Evolutionary conservation across 2,888 invertebrate species (phyloP), one percentile per base, ranked within the genome.

Genomic region (Blastobasis adustella): DNA sequence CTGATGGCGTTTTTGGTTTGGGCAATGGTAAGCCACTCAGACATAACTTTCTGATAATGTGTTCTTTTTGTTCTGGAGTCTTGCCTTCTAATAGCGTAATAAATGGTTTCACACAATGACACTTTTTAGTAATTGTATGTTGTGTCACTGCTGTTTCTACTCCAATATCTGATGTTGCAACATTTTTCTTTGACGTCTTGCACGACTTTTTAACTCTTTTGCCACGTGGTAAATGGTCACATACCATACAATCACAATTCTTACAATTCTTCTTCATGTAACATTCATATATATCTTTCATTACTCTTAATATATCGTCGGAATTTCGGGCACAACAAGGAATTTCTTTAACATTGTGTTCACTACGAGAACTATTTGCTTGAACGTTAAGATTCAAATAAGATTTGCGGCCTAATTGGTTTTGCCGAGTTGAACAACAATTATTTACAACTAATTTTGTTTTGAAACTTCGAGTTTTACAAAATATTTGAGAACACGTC

Each of bases 221-320:
- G 36, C 10, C 67, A 49, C 58, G 56, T 40, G 66, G 65, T 42
- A 73, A 59, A 60, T 77, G 78, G 10, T 76, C 76, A 55, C 82
- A 82, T 3, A 82, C 65, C 52, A 82, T 74, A 53, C 82, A 82
- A 42, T 77, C 69, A 58, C 82, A 82, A 54, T 76, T 57, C 55
- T 80, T 69, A 54, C 82, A 82, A 56, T 80, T 73, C 65, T 79
- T 82, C 58, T 73, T 81, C 58, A 82, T 82, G 47, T 82, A 82
- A 55, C 82, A 82, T 47, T 82, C 82, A 52, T 82, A 82, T 7
- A 82, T 69, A 51, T 79, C 70, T 61, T 82, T 82, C 82, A 82
- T 81, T n/a, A 82, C 82, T 60, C 82, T 80, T 56, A 82, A 82
- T 77, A 82, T 80, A 5, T 78, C 79, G 58, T 82, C 82, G n/a